These are phyloP conservation scores for Meda fulgida DNA, from an alignment of 2,797 vertebrate genomes.

Conservation along the genomic window DNA sequence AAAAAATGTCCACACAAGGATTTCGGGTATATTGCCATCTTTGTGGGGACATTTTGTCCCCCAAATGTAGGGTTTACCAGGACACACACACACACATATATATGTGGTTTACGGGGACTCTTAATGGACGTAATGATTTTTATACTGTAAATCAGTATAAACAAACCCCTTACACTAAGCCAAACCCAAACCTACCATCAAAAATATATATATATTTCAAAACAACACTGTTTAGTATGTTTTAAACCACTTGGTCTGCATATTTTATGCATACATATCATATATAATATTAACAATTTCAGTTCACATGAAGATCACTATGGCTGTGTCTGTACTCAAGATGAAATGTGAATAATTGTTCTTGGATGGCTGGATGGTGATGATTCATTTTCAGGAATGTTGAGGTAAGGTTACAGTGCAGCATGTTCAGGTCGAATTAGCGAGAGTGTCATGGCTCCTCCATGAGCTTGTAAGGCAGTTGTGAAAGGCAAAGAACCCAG, in stretches of 20 bases:
- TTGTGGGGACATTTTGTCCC: no score
- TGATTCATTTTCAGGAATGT: constrained; percentile 24
- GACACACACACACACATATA: no score
- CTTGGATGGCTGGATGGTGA: neutral
- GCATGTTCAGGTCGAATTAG: constrained; percentile 55
- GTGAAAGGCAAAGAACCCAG: constrained; percentile 72
- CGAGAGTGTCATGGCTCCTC: constrained; percentile 67
- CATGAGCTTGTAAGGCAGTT: constrained; percentile 66
- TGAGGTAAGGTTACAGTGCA: constrained; percentile 40
- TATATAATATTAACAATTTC: neutral
- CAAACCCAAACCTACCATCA: no score
- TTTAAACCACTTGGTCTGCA: neutral
- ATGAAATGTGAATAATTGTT: constrained; percentile 22
- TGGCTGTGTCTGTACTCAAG: neutral
- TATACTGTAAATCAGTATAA: no score
- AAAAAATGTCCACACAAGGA: no score
- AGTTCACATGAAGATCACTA: neutral
- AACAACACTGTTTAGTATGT: no score
- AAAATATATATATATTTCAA: no score
- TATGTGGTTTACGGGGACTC: no score
- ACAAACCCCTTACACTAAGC: no score
- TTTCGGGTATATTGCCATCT: no score
- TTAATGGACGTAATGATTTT: no score
- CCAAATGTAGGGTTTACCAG: no score
- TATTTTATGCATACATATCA: neutral